Evolutionary conservation across 2,113 vertebrate genomes (phyloP).

Genomic region (Tichodroma muraria): DNA sequence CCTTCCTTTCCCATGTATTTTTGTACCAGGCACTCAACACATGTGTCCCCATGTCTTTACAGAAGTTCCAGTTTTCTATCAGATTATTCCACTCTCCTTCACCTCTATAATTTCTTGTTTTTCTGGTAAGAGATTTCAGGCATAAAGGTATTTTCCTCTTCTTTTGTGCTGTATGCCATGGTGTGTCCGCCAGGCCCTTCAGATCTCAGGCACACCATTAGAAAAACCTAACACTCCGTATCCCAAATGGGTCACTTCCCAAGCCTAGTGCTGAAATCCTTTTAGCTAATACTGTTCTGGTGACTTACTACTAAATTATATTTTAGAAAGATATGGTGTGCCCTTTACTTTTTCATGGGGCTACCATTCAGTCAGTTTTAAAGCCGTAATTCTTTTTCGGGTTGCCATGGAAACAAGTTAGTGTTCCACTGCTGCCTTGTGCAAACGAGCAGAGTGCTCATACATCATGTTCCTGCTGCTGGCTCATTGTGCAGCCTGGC

Average conservation of each 20-base stretch:
- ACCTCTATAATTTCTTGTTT: conserved; percentile 21
- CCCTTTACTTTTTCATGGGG: conserved; percentile 65
- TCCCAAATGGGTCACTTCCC: conserved; percentile 61
- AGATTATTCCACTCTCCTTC: not conserved
- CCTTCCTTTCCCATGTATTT: not conserved
- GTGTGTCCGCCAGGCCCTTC: not conserved
- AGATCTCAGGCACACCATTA: conserved; percentile 39
- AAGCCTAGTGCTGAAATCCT: conserved; percentile 49
- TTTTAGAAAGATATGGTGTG: conserved; percentile 60
- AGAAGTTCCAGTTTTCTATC: not conserved
- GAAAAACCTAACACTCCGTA: conserved; percentile 41
- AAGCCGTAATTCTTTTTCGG: conserved; percentile 41
- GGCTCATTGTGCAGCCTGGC: not conserved
- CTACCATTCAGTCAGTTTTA: conserved; percentile 57
- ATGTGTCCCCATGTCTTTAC: not conserved
- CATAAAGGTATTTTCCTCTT: not conserved
- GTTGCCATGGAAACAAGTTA: conserved; percentile 66
- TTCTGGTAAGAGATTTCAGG: conserved; percentile 16
- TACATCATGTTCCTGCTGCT: conserved; percentile 45
- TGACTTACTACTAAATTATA: conserved; percentile 66
- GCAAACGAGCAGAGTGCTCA: conserved; percentile 19
- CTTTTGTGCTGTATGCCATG: not conserved
- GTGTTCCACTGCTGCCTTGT: conserved; percentile 34
- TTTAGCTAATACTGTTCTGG: conserved; percentile 65
- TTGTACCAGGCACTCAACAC: not conserved